Percentiles rank a stretch among this genome's conserved stretches.
These are phyloP conservation scores for Pterostichus madidus DNA, from an alignment of 2,888 invertebrate species.

Conservation along the genomic window DNA sequence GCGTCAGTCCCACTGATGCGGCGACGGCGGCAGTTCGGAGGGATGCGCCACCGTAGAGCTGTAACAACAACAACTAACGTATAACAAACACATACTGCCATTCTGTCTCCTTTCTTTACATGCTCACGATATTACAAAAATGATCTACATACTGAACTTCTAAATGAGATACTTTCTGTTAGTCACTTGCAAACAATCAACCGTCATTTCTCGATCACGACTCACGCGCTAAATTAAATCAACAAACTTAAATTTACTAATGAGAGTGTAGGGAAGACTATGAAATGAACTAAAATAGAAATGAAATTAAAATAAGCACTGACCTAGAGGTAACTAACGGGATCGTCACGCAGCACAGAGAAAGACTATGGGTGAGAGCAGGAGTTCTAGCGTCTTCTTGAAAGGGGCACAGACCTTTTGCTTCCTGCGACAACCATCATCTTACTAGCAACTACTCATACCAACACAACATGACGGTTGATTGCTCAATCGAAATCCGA, in stretches of 20 bases:
- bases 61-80: slow-evolving; percentile 76
- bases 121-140: slow-evolving; percentile 50
- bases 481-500: slow-evolving; percentile 48
- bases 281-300: slow-evolving; percentile 66
- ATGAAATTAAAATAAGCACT: slow-evolving; percentile 74
- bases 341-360: slow-evolving; percentile 83
- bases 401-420: slow-evolving; percentile 86
- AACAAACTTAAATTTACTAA: slow-evolving; percentile 26
- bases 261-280: neutral
- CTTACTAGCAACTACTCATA: slow-evolving; percentile 73
- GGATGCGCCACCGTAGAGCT: slow-evolving; percentile 99
- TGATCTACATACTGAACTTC: slow-evolving; percentile 30
- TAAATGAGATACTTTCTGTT: slow-evolving; percentile 41
- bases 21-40: slow-evolving; percentile 98
- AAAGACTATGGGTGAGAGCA: slow-evolving; percentile 88
- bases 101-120: neutral
- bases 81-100: slow-evolving; percentile 23
- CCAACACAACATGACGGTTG: slow-evolving; percentile 58
- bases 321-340: slow-evolving; percentile 75
- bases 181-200: slow-evolving; percentile 59
- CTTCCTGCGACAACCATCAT: slow-evolving; percentile 80
- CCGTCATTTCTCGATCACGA: slow-evolving; percentile 26
- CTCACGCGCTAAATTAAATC: slow-evolving; percentile 18
- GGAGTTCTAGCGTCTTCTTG: slow-evolving; percentile 87
- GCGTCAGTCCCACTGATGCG: slow-evolving; percentile 98